Conservation (phyloP, 2,797 vertebrate species). For the Onychomys arenicola region DNA sequence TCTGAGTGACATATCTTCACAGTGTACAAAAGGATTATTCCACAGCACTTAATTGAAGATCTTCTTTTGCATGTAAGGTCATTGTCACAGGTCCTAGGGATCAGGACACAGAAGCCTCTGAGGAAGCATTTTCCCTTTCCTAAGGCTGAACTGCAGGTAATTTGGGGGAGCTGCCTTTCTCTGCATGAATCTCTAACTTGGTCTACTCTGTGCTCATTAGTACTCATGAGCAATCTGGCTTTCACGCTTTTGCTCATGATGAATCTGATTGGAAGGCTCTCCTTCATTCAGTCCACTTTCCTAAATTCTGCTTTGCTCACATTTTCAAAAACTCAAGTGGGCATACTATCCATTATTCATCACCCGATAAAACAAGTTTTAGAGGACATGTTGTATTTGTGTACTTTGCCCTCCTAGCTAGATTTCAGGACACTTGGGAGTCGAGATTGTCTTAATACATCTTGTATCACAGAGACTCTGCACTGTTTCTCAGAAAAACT, state of each 20-base stretch:
- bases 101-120: neutral
- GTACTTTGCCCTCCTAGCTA: neutral
- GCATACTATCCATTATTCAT: neutral
- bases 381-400: conserved; percentile 1
- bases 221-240: neutral
- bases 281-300: neutral
- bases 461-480: neutral
- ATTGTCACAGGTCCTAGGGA: conserved; percentile 14
- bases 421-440: neutral
- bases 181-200: neutral
- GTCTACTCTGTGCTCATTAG: neutral
- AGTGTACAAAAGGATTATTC: neutral
- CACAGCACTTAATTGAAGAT: neutral
- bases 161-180: neutral
- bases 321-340: neutral
- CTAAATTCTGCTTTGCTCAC: neutral
- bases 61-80: neutral
- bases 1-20: neutral
- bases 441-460: neutral
- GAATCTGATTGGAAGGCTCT: neutral
- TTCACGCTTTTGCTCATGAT: neutral
- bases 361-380: neutral
- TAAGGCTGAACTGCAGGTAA: neutral
- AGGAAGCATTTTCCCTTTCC: neutral
- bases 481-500: neutral